These are phyloP conservation scores for Galerucella pusilla DNA, from an alignment of 2,888 invertebrate species.

Conservation along the genomic window DNA sequence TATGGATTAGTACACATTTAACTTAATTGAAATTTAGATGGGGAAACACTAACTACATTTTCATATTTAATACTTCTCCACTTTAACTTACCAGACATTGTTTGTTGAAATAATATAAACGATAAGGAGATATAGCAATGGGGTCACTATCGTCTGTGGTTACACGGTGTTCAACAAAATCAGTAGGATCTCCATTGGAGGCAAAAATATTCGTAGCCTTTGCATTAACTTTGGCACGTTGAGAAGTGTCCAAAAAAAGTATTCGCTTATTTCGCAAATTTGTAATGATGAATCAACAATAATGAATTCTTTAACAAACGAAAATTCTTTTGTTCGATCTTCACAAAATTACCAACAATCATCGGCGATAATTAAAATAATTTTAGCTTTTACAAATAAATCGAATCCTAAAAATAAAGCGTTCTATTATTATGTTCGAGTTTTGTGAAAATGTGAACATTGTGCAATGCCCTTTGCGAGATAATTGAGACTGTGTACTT, in stretches of 20 bases:
- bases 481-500: too few relatives aligned
- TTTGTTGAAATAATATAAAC: conserved; percentile 13
- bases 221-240: conserved; percentile 10
- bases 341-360: conserved; percentile 19
- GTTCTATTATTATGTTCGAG: conserved; percentile 18
- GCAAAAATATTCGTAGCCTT: conserved; percentile 13
- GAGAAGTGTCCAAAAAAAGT: conserved; percentile 5
- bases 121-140: conserved; percentile 12
- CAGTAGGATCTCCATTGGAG: too few relatives aligned
- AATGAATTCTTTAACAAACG: background rate
- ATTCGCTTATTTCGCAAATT: background rate
- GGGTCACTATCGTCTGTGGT: too few relatives aligned
- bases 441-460: conserved; percentile 9
- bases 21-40: too few relatives aligned
- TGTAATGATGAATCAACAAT: background rate
- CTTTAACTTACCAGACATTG: too few relatives aligned
- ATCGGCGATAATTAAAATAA: conserved; percentile 4
- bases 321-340: conserved; percentile 3
- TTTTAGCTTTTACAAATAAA: conserved; percentile 16
- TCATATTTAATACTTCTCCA: too few relatives aligned
- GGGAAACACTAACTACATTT: too few relatives aligned
- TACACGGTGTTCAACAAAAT: too few relatives aligned
- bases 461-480: too few relatives aligned
- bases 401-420: too few relatives aligned
- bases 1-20: too few relatives aligned